Conservation (phyloP, 1,140 invertebrate genomes). For the Hormaphis cornu region DNA sequence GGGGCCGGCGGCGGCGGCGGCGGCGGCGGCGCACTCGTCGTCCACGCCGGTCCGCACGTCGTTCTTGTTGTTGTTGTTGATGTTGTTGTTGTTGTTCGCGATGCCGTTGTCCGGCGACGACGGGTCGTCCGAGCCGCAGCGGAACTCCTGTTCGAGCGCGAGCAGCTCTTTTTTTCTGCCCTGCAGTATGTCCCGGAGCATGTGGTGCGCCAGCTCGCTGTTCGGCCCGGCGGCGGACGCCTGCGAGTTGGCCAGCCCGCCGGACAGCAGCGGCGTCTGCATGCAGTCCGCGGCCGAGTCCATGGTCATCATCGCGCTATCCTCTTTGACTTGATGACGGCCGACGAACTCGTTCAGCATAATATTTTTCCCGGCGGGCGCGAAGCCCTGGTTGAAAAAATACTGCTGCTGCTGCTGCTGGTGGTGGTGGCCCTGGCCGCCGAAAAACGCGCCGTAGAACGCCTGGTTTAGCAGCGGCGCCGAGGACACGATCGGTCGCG, state of each 20-base stretch:
- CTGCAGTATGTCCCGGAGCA: conserved; percentile 72
- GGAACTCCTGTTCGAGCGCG: conserved; percentile 53
- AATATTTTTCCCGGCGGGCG: conserved; percentile 66
- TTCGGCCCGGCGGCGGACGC: conserved; percentile 58
- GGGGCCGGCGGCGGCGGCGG: conserved; percentile 47
- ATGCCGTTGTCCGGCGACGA: conserved; percentile 47
- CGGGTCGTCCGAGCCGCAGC: conserved; percentile 40
- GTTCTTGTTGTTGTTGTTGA: conserved; percentile 38
- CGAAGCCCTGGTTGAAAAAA: conserved; percentile 58
- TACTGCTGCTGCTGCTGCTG: too few relatives aligned
- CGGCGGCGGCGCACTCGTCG: conserved; percentile 41
- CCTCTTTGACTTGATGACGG: conserved; percentile 56
- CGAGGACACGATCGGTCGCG: conserved; percentile 51
- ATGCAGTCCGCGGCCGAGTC: conserved; percentile 36
- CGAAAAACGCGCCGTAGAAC: conserved; percentile 70
- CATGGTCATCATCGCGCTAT: conserved; percentile 39
- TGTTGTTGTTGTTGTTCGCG: conserved; percentile 44
- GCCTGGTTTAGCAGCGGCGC: conserved; percentile 58
- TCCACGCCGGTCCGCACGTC: conserved; percentile 33
- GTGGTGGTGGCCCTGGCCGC: conserved; percentile 53
- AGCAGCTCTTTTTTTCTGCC: conserved; percentile 66
- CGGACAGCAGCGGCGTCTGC: conserved; percentile 36
- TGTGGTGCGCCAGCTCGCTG: conserved; percentile 52
- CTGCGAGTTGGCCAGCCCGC: conserved; percentile 36
- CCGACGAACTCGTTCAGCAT: conserved; percentile 62